These are phyloP conservation scores for Sebastes umbrosus DNA, from an alignment of 2,797 vertebrate genomes.

Conservation along the genomic window DNA sequence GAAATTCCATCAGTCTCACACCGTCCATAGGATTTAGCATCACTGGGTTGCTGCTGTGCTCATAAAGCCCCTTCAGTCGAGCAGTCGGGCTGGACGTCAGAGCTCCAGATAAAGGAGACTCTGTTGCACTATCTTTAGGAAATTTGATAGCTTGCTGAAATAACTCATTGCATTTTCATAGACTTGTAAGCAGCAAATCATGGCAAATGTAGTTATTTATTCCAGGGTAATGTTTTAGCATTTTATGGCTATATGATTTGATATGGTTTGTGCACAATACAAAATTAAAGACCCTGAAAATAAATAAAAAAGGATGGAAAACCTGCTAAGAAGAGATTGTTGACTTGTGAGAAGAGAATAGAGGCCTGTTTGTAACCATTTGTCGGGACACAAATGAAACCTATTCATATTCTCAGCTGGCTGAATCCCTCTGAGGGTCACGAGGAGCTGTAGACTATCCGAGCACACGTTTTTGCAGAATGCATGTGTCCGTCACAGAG, in stretches of 20 bases:
- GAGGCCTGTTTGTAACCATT: conserved; percentile 13
- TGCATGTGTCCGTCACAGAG: conserved; percentile 23
- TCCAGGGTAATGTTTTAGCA: conserved; percentile 25
- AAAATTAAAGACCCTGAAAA: conserved; percentile 40
- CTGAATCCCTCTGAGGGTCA: conserved; percentile 16
- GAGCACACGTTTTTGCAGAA: neutral
- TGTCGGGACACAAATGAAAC: conserved; percentile 33
- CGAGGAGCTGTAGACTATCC: neutral
- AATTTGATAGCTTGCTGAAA: conserved; percentile 63
- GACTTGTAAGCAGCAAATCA: conserved; percentile 51
- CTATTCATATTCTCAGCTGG: conserved; percentile 11
- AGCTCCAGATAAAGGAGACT: conserved; percentile 67
- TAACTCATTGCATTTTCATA: conserved; percentile 54
- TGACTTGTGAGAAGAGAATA: conserved; percentile 11
- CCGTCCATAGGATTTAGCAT: conserved; percentile 41
- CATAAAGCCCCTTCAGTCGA: conserved; percentile 55
- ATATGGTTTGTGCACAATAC: conserved; percentile 26
- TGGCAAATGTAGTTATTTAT: conserved; percentile 44
- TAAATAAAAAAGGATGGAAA: conserved; percentile 10
- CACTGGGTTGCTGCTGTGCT: conserved; percentile 47
- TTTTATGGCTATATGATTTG: conserved; percentile 41
- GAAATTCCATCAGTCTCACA: conserved; percentile 40
- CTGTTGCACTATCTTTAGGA: conserved; percentile 62
- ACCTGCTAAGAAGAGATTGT: conserved; percentile 29
- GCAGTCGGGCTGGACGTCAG: conserved; percentile 52